Base-by-base conservation (phyloP, 2,888 invertebrate species). In the Agrochola litura region DNA sequence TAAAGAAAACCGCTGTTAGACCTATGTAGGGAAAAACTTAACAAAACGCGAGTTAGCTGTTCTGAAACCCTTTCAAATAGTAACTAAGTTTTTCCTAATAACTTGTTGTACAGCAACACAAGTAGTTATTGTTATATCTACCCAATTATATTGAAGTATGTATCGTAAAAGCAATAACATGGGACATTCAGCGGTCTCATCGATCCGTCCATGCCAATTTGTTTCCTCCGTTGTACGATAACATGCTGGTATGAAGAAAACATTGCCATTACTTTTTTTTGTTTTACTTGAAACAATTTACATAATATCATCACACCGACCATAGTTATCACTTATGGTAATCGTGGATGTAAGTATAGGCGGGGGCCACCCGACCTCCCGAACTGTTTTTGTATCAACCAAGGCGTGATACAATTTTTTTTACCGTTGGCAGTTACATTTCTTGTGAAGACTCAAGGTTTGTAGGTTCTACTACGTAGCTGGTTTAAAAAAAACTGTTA, bases 251-350 rank as follows among this genome's bases (percentile, higher is more conserved):
- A 78, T 72, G 61, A 60, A 78, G 49, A 82, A 75, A 76, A 63
- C 60, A 70, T 77, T 61, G 54, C 56, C n/a, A 58, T 46, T 72
- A n/a, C n/a, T 66, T 73, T 46, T 82, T 79, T 54, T 74, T 63
- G 22, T 70, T 75, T 54, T 22, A 43, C 56, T 66, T 65, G 41
- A 37, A 65, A 64, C 22, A 67, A 77, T 86, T 81, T 78, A 52
- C 70, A 74, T 82, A 76, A 68, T 66, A 77, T 67, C 52, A 63
- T 77, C 76, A 80, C 58, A 67, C 30, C 43, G 30, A 63, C 41
- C 22, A 69, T 73, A 84, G 65, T 77, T 77, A 84, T 74, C 69
- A 79, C 68, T 68, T 76, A 85, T 87, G 87, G 65, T 87, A 85
- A 86, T 85, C 71, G 69, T 30, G 52, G n/a, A 25, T 58, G n/a